phyloP scores from a whole-genome alignment of 2,888 invertebrate genomes.

The Tupiocoris notatus region DNA sequence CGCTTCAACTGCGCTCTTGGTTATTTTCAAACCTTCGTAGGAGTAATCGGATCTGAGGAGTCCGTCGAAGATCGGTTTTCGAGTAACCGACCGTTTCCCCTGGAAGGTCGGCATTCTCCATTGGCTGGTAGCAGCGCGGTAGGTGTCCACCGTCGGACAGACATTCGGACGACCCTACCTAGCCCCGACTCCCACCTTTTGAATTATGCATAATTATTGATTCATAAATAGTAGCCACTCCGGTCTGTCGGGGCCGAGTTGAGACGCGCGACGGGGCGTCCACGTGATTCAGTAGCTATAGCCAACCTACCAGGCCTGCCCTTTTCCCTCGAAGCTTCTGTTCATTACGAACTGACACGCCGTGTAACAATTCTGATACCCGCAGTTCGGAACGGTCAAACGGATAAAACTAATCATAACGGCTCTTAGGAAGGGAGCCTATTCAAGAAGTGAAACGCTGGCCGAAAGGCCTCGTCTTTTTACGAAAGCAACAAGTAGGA shows the following conservation, averaged over 20 bases:
- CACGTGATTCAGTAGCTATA: constrained; percentile 22
- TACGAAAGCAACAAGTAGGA: too few species aligned
- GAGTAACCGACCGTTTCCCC: too few species aligned
- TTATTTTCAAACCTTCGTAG: too few species aligned
- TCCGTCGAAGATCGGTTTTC: too few species aligned
- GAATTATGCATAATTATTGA: constrained; percentile 41
- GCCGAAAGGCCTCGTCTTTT: too few species aligned
- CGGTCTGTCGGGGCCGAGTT: constrained; percentile 6
- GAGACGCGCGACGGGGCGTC: constrained; percentile 19
- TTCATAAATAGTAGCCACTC: constrained; percentile 35
- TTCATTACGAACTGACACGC: constrained; percentile 34
- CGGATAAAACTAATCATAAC: constrained; percentile 13
- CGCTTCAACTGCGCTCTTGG: too few species aligned
- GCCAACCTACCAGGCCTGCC: neutral
- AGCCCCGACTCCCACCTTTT: neutral
- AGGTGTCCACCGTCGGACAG: constrained; percentile 32
- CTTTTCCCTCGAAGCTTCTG: constrained; percentile 27
- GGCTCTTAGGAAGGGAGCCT: neutral
- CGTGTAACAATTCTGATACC: neutral
- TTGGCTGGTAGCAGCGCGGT: constrained; percentile 9
- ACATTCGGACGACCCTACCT: neutral
- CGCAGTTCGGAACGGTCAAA: neutral
- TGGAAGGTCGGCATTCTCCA: too few species aligned
- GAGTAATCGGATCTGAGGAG: too few species aligned
- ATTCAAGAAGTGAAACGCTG: too few species aligned